Conservation (phyloP, 2,888 invertebrate genomes). For the Troides oblongomaculatus region DNA sequence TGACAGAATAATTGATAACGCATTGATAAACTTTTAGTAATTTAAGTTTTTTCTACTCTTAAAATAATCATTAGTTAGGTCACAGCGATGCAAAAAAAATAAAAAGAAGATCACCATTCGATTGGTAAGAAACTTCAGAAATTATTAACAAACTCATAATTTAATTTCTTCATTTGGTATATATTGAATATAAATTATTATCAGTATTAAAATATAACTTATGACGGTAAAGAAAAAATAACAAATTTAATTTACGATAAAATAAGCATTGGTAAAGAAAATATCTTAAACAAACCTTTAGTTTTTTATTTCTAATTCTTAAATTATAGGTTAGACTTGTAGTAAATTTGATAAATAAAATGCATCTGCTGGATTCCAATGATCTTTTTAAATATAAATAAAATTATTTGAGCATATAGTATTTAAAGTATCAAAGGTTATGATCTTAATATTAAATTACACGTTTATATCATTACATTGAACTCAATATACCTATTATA, state of each 20-base stretch:
- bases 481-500: neutral
- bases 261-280: no score
- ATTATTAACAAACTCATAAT: neutral
- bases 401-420: constrained; percentile 12
- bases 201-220: no score
- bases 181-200: neutral
- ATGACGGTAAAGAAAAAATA: no score
- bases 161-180: neutral
- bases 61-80: neutral
- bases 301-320: no score
- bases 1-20: neutral
- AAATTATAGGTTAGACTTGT: neutral
- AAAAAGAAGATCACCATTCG: neutral
- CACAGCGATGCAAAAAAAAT: neutral
- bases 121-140: neutral
- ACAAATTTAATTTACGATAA: no score
- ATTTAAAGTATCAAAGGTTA: constrained; percentile 1
- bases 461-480: neutral
- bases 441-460: neutral
- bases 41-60: neutral
- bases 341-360: neutral
- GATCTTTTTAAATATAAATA: neutral
- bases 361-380: neutral
- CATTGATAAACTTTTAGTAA: neutral
- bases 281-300: no score